These are phyloP conservation scores for Bacillus rossius DNA, from an alignment of 1,140 invertebrate genomes.

Conservation along the genomic window DNA sequence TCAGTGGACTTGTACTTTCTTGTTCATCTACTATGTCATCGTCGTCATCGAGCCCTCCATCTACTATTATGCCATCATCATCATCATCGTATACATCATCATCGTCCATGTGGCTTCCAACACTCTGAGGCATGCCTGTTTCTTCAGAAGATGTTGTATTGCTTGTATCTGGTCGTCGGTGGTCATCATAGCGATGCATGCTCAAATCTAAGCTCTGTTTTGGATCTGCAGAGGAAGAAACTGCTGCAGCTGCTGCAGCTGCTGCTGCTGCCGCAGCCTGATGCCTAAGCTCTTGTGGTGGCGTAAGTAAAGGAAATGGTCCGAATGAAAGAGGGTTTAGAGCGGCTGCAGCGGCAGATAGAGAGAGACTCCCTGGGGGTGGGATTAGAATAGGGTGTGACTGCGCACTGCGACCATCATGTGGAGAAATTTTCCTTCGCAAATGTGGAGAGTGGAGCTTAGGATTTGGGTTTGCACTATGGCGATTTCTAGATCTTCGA, in stretches of 20 bases:
- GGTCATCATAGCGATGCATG: conserved; percentile 43
- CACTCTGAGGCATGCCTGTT: conserved; percentile 25
- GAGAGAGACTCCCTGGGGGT: conserved; percentile 55
- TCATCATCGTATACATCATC: conserved; percentile 48
- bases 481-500: conserved; percentile 88
- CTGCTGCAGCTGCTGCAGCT: conserved; percentile 4
- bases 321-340: conserved; percentile 64
- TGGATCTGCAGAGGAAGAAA: conserved; percentile 35
- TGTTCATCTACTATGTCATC: conserved; percentile 53
- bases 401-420: conserved; percentile 84
- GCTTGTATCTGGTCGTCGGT: conserved; percentile 30
- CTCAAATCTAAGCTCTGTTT: conserved; percentile 59
- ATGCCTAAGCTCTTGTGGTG: conserved; percentile 62
- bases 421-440: conserved; percentile 85
- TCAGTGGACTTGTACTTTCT: conserved; percentile 42
- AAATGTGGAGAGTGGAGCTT: conserved; percentile 95
- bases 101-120: conserved; percentile 37
- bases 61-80: conserved; percentile 56
- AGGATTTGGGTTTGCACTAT: conserved; percentile 97
- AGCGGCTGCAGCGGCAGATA: conserved; percentile 50
- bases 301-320: conserved; percentile 67
- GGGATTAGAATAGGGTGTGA: conserved; percentile 72
- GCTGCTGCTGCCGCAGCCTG: conserved; percentile 49
- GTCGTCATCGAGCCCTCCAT: conserved; percentile 56
- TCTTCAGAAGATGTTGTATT: conserved; percentile 41